Conservation (phyloP, 2,113 vertebrate genomes). For the Tyto alba region DNA sequence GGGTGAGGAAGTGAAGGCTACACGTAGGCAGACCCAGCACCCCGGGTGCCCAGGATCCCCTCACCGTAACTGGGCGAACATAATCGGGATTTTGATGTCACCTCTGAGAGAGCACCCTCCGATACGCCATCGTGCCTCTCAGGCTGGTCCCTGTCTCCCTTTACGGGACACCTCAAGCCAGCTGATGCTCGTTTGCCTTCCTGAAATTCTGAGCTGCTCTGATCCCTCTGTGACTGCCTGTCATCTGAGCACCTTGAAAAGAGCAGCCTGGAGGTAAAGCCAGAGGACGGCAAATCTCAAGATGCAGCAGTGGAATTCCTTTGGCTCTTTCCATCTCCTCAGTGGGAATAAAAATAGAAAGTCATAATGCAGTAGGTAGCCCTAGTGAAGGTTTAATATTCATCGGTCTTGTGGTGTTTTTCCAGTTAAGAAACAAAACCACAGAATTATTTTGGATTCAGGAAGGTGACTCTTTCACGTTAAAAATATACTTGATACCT, state of each 20-base stretch:
- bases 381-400: neutral
- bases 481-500: neutral
- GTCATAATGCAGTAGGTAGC: neutral
- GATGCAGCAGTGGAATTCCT: neutral
- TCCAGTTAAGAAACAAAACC: neutral
- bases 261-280: neutral
- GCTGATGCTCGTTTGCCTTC: neutral
- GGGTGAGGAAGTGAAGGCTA: neutral
- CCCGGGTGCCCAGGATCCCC: neutral
- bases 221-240: neutral
- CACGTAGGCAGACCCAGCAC: neutral
- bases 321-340: neutral
- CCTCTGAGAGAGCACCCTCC: neutral
- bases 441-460: neutral
- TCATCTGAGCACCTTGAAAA: neutral
- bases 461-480: neutral
- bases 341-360: neutral
- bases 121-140: neutral
- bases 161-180: neutral
- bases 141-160: neutral
- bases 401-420: neutral
- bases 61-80: neutral
- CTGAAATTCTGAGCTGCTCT: neutral
- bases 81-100: neutral
- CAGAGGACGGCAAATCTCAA: neutral